Evolutionary conservation across 2,797 vertebrate genomes (phyloP), one percentile per base, ranked within the genome.

Genomic region (Thripadectes ignobilis): DNA sequence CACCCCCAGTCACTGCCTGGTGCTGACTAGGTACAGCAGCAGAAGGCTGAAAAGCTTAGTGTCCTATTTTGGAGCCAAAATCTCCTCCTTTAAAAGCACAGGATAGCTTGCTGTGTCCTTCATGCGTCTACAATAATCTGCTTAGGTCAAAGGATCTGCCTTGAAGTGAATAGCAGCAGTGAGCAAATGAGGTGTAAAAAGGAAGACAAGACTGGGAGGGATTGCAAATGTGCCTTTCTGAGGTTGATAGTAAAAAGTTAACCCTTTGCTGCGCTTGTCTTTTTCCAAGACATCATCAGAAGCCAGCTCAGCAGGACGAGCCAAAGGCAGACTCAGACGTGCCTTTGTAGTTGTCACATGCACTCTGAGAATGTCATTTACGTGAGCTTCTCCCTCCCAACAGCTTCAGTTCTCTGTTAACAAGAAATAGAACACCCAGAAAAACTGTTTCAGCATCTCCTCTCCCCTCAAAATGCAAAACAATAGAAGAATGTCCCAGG

Each of bases 31-130:
- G 97, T 97, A 97, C 98, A 98, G 98, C 98, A 97, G 97, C 98
- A 98, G 96, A 97, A 97, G 97, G 97, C 98, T 98, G 97, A 98
- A 78, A 97, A 98, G 98, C 98, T 99, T 98, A 99, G 98, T 88
- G 97, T 97, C 97, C 98, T 98, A 99, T 98, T 99, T 98, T 98
- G 98, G 98, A 98, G 98, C 95, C 98, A 98, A 98, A 99, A 99
- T 98, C 98, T 98, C 97, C 98, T 98, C 98, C 97, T 98, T 95
- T 88, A 96, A 97, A 97, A 97, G 95, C 96, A 61, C 9, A 48
- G 12, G 97, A 77, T 91, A 97, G 96, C 95, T 96, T 78, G 71
- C 96, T 85, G 93, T 95, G 97, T 94, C 97, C 97, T 98, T 98
- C 97, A 96, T 92, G 95, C 94, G 39, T 85, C 96, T 93, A 54